A percentile compares a stretch with the other conserved stretches of the same genome.
These are phyloP conservation scores for Acarapis woodi DNA, from an alignment of 1,140 invertebrate species.

Conservation along the genomic window DNA sequence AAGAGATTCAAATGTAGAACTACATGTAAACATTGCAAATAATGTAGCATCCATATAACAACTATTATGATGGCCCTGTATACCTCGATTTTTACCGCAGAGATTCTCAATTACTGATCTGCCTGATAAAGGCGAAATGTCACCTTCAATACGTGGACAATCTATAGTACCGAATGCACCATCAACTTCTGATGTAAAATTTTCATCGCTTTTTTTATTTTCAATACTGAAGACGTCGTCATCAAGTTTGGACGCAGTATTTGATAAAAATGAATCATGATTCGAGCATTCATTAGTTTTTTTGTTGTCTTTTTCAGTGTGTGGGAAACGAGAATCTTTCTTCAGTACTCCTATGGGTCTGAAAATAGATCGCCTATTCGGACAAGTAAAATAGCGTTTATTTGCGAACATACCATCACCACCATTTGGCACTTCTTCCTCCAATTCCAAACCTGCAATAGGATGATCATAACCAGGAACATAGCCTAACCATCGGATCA, in stretches of 20 bases:
- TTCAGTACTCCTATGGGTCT: conserved; percentile 40
- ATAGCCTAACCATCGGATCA: conserved; percentile 58
- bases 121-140: conserved; percentile 34
- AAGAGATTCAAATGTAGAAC: conserved; percentile 62
- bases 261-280: neutral
- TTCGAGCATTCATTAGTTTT: neutral
- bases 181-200: too few relatives aligned
- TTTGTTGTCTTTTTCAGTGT: conserved; percentile 15
- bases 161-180: conserved; percentile 29
- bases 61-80: conserved; percentile 90
- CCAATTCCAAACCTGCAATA: conserved; percentile 37
- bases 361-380: conserved; percentile 37
- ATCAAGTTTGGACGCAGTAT: neutral
- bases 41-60: conserved; percentile 88
- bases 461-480: conserved; percentile 16
- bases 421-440: conserved; percentile 34
- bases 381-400: conserved; percentile 35
- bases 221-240: conserved; percentile 1
- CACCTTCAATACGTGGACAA: conserved; percentile 42
- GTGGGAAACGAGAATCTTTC: conserved; percentile 40
- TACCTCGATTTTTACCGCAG: conserved; percentile 29
- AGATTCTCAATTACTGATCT: conserved; percentile 13
- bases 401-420: conserved; percentile 46
- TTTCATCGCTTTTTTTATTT: too few relatives aligned
- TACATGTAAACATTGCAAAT: conserved; percentile 88